Evolutionary conservation across 2,888 invertebrate genomes (phyloP), one percentile per base, ranked within the genome.

Genomic region (Campoplex capitator): DNA sequence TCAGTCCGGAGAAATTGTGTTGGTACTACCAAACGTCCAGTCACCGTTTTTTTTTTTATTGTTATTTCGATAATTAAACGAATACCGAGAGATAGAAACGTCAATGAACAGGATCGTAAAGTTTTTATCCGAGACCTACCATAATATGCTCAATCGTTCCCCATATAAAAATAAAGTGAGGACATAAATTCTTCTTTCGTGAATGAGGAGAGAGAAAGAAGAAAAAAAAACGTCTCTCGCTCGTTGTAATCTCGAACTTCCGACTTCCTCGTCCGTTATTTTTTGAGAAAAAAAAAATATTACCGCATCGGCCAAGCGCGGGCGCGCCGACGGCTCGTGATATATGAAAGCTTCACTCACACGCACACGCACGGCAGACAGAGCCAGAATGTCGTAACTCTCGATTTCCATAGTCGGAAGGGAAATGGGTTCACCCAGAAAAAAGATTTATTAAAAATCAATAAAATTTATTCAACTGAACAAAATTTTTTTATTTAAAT

Each of bases 241-340:
- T 38, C 28, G 77, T 13, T 68, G 51, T 65, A 65, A 65, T 76
- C 68, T 42, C 68, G 32, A 54, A 67, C 68, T 38, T 78, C 54
- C 78, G 68, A 78, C 23, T 68, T 68, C 23, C 65, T 28, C 35
- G 67, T 11, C 23, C n/a, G 77, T 77, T 77, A 77, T 78, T 78
- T 68, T 78, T 38, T 51, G 54, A 11, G 28, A 13, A 58, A n/a
- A 74, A 42, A 68, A 56, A 54, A 67, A 3, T 4, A 62, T 62
- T 32, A 16, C 13, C 32, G 32, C 38, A 1, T 16, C 6, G 6
- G 32, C 28, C 16, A 16, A 1, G 51, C 1, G 51, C 28, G 58
- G 8, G 75, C 42, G 32, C 23, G 54, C 38, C 23, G 58, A 58
- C 16, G 32, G 23, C 3, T 42, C 23, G 74, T 58, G 35, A 58